Base-by-base conservation (phyloP, 1,140 invertebrate genomes). In the Hyles euphorbiae region DNA sequence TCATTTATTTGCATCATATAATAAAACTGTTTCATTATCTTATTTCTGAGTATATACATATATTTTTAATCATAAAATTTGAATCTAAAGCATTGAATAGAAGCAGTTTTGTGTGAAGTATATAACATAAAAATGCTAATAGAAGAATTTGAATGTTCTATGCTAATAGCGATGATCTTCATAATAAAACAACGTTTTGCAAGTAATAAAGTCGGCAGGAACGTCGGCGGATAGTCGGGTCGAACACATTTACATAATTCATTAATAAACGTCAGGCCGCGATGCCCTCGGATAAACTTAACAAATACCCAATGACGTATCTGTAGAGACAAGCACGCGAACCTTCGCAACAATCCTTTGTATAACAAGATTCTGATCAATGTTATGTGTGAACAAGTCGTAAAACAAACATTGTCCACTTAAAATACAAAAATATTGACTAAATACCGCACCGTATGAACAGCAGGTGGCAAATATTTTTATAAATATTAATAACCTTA, bases 241-340 rank as follows among this genome's bases (percentile, higher is more conserved):
- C 56, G 34, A 36, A 36, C 55, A 56, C 60, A 82, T 82, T 82
- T 80, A 69, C 79, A 82, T 82, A 80, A 76, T 78, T 79, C 76
- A 80, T 82, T 80, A 74, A 74, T 82, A 82, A 70, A 74, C 69
- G 77, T 76, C 78, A 63, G 53, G 53, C 56, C 63, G 63, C 67
- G 77, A 76, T 82, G 72, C 67, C 72, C 65, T 72, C 70, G 58
- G 73, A 80, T 80, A 80, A 73, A 69, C 67, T 67, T 64, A 76
- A 78, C 72, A 79, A 79, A 82, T 73, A 78, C 65, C 68, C 56
- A 71, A 63, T 68, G 60, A 71, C 54, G 47, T 66, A 65, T 67
- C 45, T n/a, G n/a, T 56, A 33, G 55, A 56, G 52, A 53, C 50
- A 48, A 49, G 45, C 36, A 34, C 47, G 34, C 48, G 9, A 56